phyloP scores from a whole-genome alignment of 2,888 invertebrate species.

The Myathropa florea region DNA sequence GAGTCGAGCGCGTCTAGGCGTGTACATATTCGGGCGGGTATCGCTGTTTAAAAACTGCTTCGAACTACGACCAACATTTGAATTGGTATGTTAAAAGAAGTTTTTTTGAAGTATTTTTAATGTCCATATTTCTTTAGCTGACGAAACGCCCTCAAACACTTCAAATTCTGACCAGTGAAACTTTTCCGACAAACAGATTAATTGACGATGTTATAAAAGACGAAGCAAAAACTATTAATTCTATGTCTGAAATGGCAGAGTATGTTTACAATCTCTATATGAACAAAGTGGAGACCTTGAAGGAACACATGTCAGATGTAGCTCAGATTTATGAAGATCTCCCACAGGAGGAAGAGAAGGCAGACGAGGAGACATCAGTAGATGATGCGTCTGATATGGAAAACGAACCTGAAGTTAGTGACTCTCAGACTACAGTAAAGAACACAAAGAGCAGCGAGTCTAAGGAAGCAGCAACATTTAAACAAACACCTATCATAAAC shows the following conservation, averaged over 20 bases:
- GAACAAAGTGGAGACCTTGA: constrained; percentile 86
- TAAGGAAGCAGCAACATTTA: constrained; percentile 73
- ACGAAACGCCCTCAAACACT: constrained; percentile 90
- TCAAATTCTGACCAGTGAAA: constrained; percentile 90
- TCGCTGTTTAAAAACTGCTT: constrained; percentile 97
- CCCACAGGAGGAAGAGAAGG: constrained; percentile 80
- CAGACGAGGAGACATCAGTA: constrained; percentile 49
- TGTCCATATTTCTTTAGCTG: constrained; percentile 82
- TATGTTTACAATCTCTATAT: constrained; percentile 97
- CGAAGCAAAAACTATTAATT: constrained; percentile 75
- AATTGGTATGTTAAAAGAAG: constrained; percentile 84
- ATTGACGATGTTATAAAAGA: constrained; percentile 80
- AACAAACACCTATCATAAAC: constrained; percentile 81
- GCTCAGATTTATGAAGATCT: constrained; percentile 76
- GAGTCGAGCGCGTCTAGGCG: constrained; percentile 97
- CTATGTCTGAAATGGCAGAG: constrained; percentile 96
- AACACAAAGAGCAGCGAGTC: constrained; percentile 27
- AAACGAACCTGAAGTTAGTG: constrained; percentile 12
- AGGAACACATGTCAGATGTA: constrained; percentile 76
- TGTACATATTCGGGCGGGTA: constrained; percentile 97
- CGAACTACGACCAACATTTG: constrained; percentile 97
- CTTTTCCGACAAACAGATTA: constrained; percentile 87
- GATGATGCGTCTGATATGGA: constrained; percentile 39
- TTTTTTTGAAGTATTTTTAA: neutral
- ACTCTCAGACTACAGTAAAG: constrained; percentile 51